Conservation (phyloP, 2,113 vertebrate species). For the Diphyllodes magnificus region DNA sequence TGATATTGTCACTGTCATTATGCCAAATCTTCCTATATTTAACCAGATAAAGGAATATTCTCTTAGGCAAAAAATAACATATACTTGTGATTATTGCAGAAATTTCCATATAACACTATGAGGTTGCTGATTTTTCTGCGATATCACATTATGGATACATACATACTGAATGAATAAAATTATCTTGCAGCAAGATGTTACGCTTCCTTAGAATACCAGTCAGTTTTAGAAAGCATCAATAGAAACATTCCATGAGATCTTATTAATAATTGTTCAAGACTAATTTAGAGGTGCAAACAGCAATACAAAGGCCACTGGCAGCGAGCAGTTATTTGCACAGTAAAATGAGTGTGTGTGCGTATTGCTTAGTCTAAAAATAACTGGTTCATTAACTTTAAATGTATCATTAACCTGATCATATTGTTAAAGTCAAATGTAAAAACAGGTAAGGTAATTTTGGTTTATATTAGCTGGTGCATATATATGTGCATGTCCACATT, state of each 20-base stretch:
- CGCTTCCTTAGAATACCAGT: neutral
- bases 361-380: constrained; percentile 45
- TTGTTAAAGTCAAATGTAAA: constrained; percentile 22
- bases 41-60: neutral
- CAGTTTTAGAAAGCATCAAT: neutral
- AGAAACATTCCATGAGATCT: neutral
- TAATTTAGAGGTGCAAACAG: constrained; percentile 3
- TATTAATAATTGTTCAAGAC: neutral
- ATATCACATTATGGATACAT: neutral
- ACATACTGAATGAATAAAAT: neutral
- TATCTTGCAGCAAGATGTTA: neutral
- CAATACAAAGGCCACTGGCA: neutral
- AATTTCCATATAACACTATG: neutral
- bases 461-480: neutral
- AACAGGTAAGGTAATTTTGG: neutral
- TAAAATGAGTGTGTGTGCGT: neutral
- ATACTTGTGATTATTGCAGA: neutral
- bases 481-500: neutral
- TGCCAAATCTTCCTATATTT: neutral
- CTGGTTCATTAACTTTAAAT: constrained; percentile 35
- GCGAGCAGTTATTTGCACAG: neutral
- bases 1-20: neutral
- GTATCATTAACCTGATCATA: constrained; percentile 19
- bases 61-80: neutral
- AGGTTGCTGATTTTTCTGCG: neutral